Conservation (phyloP, 1,140 invertebrate species). For the Pogonomyrmex californicus region DNA sequence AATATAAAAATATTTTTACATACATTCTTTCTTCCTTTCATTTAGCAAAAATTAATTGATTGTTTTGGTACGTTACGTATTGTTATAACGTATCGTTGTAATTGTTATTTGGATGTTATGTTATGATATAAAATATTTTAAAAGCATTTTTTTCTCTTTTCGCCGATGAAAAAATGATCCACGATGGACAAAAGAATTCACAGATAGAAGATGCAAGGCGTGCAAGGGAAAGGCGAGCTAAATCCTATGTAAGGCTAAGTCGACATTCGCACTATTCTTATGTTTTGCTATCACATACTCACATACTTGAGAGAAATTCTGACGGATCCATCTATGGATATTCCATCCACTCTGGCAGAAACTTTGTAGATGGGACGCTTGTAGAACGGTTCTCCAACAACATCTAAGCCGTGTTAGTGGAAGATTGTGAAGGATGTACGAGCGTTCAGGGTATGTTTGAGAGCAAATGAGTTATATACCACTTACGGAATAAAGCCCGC, state of each 20-base stretch:
- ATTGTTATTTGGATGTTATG: not conserved
- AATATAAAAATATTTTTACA: not conserved
- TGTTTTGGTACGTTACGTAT: not conserved
- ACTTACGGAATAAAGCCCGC: slow-evolving; percentile 62
- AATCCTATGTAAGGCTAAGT: not conserved
- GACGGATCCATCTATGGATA: not conserved
- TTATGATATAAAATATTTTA: not conserved
- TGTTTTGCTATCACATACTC: not conserved
- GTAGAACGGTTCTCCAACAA: slow-evolving; percentile 8
- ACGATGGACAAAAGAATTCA: not conserved
- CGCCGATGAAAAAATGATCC: not conserved
- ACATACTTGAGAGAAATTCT: not conserved
- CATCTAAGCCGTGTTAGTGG: slow-evolving; percentile 69
- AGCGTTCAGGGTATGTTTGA: slow-evolving; percentile 65
- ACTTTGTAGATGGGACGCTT: slow-evolving; percentile 54
- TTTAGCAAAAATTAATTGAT: not conserved
- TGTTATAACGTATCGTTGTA: not conserved
- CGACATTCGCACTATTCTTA: not conserved
- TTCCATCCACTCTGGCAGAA: slow-evolving; percentile 32
- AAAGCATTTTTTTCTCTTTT: not conserved
- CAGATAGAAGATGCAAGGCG: not conserved
- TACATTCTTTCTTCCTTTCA: not conserved
- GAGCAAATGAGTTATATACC: slow-evolving; percentile 69
- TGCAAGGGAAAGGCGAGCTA: not conserved
- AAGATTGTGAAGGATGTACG: slow-evolving; percentile 67